Evolutionary conservation across 2,888 invertebrate genomes (phyloP), one percentile per base, ranked within the genome.

Genomic region (Xestia rhomboidea): DNA sequence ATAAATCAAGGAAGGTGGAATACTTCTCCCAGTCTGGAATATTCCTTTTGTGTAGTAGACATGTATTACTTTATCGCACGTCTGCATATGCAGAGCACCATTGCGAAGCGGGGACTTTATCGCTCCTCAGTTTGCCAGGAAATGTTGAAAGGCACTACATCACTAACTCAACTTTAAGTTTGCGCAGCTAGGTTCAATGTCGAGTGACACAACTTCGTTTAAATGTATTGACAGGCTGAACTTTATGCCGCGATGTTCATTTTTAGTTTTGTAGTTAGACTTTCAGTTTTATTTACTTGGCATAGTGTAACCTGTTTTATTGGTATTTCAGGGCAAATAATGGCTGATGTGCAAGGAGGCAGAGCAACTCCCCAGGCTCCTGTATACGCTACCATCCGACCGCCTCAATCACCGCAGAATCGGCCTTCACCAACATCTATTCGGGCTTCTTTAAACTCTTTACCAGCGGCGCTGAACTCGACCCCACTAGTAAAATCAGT

Each of bases 311-410:
- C 76, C 68, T 79, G 68, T 84, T 82, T 54, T 83, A 72, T 83
- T 88, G 79, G 79, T 88, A 85, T 96, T 96, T 83, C 96, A 97
- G 97, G 96, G 75, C 96, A 96, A 82, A 87, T 96, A 71, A 89
- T 96, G n/a, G 90, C 95, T 13, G 96, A 96, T 79, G 87, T 92
- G 49, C 93, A 93, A 82, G 89, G 89, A 54, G 92, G 91, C 44
- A 92, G 91, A 88, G 95, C 94, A 18, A 95, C 93, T 24, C 95
- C 94, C 0, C 97, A 97, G 85, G 93, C 96, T 38, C 96, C 96
- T 0, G 96, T 96, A 0, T 96, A 96, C 78, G 96, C 96, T 0
- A 96, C 96, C 0, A 95, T 96, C 80, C 91, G 95, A 72, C 95
- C 95, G 11, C 91, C 95, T 4, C 92, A 91, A 24, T 92, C 93